Evolutionary conservation across 1,140 invertebrate species (phyloP), one percentile per base, ranked within the genome.

Genomic region (Mactra quadrangularis): DNA sequence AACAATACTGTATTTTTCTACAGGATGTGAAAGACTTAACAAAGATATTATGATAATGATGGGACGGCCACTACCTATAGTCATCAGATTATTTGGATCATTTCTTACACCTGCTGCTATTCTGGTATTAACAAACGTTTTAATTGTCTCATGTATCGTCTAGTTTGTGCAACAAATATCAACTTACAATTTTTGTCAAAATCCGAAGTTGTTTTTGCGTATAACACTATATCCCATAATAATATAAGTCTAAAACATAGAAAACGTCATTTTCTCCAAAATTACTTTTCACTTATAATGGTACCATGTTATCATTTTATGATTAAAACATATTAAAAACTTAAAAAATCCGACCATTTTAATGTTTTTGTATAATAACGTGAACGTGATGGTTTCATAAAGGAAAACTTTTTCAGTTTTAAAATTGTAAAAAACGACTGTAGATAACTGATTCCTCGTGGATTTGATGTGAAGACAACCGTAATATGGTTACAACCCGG

Each of bases 71-170:
- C 6, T 79, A 9, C 76, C 76, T 15, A 25, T 31, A 1, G 25
- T 79, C n/a, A 60, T 79, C 29, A 35, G 76, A 35, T n/a, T 68
- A 1, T 11, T 29, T 6, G 62, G 45, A 3, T 9, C 76, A 11
- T 29, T 76, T n/a, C 11, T 59, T 15, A 60, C 72, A 31, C 72
- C 72, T 6, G 22, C 41, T 22, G 22, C 27, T 22, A 22, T 66
- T 33, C 29, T 78, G 75, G 74, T 77, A 77, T n/a, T n/a, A n/a
- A n/a, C n/a, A n/a, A n/a, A n/a, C n/a, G n/a, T 50, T 11, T 50
- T 13, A 13, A n/a, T n/a, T 50, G 47, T 11, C n/a, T 13, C 11
- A 11, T 50, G 47, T 50, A n/a, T n/a, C 11, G n/a, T n/a, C 11
- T 11, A 50, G 11, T n/a, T 13, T 11, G n/a, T 11, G n/a, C n/a